These are phyloP conservation scores for Invenusta paracnida DNA, from an alignment of 2,888 invertebrate genomes.

Conservation along the genomic window DNA sequence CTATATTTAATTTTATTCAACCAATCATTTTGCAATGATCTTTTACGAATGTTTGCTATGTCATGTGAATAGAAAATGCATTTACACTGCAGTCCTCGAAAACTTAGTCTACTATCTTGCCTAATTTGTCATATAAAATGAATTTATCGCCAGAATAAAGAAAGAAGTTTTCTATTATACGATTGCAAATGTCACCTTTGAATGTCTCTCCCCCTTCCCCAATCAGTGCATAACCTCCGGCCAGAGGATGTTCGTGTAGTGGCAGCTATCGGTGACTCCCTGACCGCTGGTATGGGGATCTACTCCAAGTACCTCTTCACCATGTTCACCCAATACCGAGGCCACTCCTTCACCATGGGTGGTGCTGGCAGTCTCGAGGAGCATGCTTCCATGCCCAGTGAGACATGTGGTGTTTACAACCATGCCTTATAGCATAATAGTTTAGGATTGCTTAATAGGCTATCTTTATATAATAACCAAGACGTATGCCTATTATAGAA, in stretches of 20 bases:
- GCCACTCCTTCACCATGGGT: slow-evolving; percentile 43
- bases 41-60: not conserved
- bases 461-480: too few relatives aligned
- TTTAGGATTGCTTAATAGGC: too few relatives aligned
- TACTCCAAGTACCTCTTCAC: slow-evolving; percentile 36
- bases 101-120: too few relatives aligned
- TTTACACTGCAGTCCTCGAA: too few relatives aligned
- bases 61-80: too few relatives aligned
- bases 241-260: slow-evolving; percentile 33
- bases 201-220: not conserved
- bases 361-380: slow-evolving; percentile 41
- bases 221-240: slow-evolving; percentile 18
- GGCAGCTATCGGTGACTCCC: slow-evolving; percentile 35
- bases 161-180: not conserved
- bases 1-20: not conserved
- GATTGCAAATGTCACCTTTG: not conserved
- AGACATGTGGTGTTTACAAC: slow-evolving; percentile 33
- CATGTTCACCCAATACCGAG: slow-evolving; percentile 39
- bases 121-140: not conserved
- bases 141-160: not conserved
- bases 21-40: not conserved
- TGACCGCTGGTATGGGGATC: slow-evolving; percentile 40
- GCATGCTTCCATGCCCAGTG: slow-evolving; percentile 45
- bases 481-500: too few relatives aligned
- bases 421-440: not conserved